Conservation (phyloP, 2,797 vertebrate species). For the Craterocephalus amniculus region DNA sequence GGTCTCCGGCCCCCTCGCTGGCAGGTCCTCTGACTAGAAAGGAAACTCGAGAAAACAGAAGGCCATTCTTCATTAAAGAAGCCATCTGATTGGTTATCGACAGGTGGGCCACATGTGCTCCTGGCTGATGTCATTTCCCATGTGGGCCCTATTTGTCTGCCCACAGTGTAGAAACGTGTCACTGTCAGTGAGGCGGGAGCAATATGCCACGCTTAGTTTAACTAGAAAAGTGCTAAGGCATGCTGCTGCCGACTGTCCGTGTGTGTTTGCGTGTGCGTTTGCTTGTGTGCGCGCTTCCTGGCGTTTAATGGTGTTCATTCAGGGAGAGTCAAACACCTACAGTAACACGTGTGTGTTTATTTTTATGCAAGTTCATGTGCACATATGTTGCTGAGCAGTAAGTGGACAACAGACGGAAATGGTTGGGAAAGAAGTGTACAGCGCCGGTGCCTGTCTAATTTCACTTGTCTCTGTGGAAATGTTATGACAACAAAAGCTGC, state of each 20-base stretch:
- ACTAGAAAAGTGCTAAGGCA: conserved; percentile 61
- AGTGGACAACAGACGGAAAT: conserved; percentile 20
- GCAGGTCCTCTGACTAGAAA: conserved; percentile 35
- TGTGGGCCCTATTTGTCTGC: conserved; percentile 62
- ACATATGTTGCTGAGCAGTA: conserved; percentile 8
- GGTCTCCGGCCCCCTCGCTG: conserved; percentile 24
- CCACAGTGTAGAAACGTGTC: conserved; percentile 60
- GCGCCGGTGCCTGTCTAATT: conserved; percentile 41
- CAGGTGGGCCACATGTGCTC: conserved; percentile 63
- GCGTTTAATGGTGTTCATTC: conserved; percentile 31
- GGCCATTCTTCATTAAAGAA: conserved; percentile 45
- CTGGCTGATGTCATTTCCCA: conserved; percentile 66
- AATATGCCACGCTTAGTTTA: conserved; percentile 65
- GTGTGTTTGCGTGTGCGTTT: conserved; percentile 31
- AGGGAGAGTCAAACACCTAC: conserved; percentile 15
- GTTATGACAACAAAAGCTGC: conserved; percentile 69
- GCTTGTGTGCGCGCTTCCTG: conserved; percentile 5
- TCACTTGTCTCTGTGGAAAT: conserved; percentile 60
- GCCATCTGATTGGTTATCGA: conserved; percentile 43
- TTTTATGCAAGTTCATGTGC: conserved; percentile 12
- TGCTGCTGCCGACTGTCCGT: conserved; percentile 40
- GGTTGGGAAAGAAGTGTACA: conserved; percentile 22
- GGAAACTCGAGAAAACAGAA: conserved; percentile 41
- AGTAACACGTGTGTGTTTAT: conserved; percentile 20
- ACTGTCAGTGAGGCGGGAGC: conserved; percentile 53